These are phyloP conservation scores for Gortyna flavago DNA, from an alignment of 2,888 invertebrate species.

Conservation along the genomic window DNA sequence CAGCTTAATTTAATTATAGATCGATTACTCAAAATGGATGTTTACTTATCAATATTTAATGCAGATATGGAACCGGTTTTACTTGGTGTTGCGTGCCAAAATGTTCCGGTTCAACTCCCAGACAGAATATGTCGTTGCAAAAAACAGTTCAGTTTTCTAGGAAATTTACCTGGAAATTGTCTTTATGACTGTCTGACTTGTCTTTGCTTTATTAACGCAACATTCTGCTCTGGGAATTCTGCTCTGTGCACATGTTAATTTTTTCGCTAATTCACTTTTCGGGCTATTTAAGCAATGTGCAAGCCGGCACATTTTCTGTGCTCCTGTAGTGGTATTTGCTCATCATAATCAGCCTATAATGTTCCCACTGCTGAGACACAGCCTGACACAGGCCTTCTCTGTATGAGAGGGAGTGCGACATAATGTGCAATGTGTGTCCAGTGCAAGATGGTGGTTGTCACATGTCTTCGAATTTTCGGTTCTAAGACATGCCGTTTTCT, in stretches of 20 bases:
- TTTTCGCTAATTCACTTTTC: constrained; percentile 19
- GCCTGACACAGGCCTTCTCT: too few species aligned
- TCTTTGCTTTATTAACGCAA: background rate
- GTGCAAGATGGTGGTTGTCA: too few species aligned
- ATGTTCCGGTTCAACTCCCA: constrained; percentile 53
- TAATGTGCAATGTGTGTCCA: too few species aligned
- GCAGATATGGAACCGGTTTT: constrained; percentile 44
- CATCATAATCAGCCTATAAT: too few species aligned
- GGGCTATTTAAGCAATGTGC: constrained; percentile 1
- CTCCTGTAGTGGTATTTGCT: background rate
- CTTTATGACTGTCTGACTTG: background rate
- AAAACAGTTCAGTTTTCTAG: constrained; percentile 23
- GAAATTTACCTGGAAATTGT: constrained; percentile 18
- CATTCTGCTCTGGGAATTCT: too few species aligned
- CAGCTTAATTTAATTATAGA: constrained; percentile 30
- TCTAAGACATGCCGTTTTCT: too few species aligned
- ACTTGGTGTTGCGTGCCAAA: constrained; percentile 29
- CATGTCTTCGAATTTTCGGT: too few species aligned
- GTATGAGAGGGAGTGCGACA: too few species aligned
- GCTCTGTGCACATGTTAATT: background rate
- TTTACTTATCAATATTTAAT: constrained; percentile 27
- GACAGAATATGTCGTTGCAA: constrained; percentile 31
- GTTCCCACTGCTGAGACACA: too few species aligned
- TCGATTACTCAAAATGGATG: constrained; percentile 38
- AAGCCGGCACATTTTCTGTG: background rate